A percentile compares a stretch with the other conserved stretches of the same genome.
Evolutionary conservation across 1,140 invertebrate genomes (phyloP).

Genomic region (Lethocerus indicus): DNA sequence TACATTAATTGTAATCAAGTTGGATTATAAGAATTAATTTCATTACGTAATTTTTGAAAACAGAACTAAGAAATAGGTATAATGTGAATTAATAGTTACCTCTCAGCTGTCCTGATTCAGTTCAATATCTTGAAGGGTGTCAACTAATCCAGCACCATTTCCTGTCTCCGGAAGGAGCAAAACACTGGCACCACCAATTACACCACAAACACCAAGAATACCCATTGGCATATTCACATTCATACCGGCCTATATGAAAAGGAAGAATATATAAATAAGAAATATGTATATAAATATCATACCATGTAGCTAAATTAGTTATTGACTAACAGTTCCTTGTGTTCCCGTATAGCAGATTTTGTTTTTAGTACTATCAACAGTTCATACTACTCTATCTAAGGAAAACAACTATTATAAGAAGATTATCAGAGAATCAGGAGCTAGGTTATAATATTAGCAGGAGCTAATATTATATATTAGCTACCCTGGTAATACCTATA

Average conservation of each 20-base stretch:
- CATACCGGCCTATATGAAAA: constrained; percentile 24
- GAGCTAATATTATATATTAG: background rate
- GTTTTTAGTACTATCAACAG: background rate
- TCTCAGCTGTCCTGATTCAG: too few relatives aligned
- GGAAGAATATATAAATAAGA: background rate
- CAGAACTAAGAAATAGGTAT: too few relatives aligned
- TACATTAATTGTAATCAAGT: too few relatives aligned
- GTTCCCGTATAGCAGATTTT: background rate
- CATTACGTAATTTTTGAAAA: too few relatives aligned
- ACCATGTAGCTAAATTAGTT: too few relatives aligned
- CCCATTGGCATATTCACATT: constrained; percentile 37
- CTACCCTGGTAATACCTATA: too few relatives aligned
- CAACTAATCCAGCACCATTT: constrained; percentile 14
- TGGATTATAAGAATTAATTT: too few relatives aligned
- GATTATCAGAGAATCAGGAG: background rate
- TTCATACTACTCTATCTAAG: background rate
- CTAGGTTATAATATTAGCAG: background rate
- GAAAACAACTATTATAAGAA: background rate
- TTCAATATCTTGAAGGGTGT: too few relatives aligned
- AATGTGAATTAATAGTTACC: too few relatives aligned
- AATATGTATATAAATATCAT: too few relatives aligned
- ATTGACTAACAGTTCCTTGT: background rate
- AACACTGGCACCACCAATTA: constrained; percentile 39
- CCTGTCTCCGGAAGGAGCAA: constrained; percentile 38
- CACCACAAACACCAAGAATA: constrained; percentile 37